Evolutionary conservation across 2,113 vertebrate genomes (phyloP).

Genomic region (Xyrauchen texanus): DNA sequence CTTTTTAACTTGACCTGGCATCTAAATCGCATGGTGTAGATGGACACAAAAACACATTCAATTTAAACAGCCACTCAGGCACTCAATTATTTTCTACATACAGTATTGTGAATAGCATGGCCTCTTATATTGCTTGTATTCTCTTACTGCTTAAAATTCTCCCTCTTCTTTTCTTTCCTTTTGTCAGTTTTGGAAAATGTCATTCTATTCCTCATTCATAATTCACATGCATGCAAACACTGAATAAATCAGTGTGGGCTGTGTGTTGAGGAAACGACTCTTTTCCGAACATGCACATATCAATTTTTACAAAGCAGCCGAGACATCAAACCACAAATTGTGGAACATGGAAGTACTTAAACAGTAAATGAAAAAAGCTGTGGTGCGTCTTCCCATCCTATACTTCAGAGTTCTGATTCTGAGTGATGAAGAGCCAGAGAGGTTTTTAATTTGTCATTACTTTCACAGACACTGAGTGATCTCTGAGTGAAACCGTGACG

Average conservation of each 20-base stretch:
- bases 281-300: slow-evolving; percentile 63
- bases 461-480: slow-evolving; percentile 52
- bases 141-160: not conserved
- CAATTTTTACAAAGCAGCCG: slow-evolving; percentile 69
- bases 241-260: slow-evolving; percentile 44
- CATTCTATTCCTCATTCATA: slow-evolving; percentile 51
- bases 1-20: too few species aligned
- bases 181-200: slow-evolving; percentile 25
- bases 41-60: too few species aligned
- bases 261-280: slow-evolving; percentile 52
- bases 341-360: slow-evolving; percentile 76
- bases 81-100: too few species aligned
- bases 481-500: slow-evolving; percentile 51
- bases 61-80: too few species aligned
- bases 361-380: slow-evolving; percentile 76
- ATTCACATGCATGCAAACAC: slow-evolving; percentile 48
- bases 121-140: not conserved
- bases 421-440: slow-evolving; percentile 48
- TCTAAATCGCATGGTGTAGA: too few species aligned
- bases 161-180: not conserved
- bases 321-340: slow-evolving; percentile 76
- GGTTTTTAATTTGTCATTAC: slow-evolving; percentile 52
- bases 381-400: slow-evolving; percentile 59
- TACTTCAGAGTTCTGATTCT: slow-evolving; percentile 57
- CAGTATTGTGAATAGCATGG: too few species aligned